A percentile compares a stretch with the other conserved stretches of the same genome.
phyloP scores from a whole-genome alignment of 2,113 vertebrate species.

The Thamnophis sirtalis region DNA sequence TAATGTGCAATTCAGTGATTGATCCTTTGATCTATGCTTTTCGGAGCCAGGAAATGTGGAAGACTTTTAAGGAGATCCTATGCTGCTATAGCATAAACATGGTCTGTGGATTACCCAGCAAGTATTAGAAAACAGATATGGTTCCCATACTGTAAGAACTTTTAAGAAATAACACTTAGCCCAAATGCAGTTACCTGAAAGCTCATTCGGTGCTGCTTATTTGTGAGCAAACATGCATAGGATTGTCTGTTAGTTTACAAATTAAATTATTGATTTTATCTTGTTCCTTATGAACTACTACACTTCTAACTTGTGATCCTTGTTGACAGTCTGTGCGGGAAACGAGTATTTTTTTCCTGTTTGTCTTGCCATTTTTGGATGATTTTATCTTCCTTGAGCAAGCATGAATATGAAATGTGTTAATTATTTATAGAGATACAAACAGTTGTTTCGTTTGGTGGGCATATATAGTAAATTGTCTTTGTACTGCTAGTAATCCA shows the following conservation, averaged over 20 bases:
- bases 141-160: background rate
- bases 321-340: background rate
- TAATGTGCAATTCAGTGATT: constrained; percentile 94
- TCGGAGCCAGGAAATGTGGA: constrained; percentile 93
- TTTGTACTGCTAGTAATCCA: background rate
- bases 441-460: background rate
- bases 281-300: constrained; percentile 2
- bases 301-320: background rate
- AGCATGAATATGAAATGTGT: background rate
- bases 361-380: background rate
- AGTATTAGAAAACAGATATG: constrained; percentile 65
- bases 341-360: background rate
- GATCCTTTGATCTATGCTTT: constrained; percentile 95
- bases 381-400: background rate
- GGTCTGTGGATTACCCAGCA: constrained; percentile 68
- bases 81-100: constrained; percentile 77
- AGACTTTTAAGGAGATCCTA: constrained; percentile 91
- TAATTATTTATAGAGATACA: background rate
- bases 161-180: background rate
- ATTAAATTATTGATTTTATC: background rate
- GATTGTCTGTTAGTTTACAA: background rate
- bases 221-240: background rate
- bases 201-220: background rate
- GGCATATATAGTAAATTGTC: constrained; percentile 5
- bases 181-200: background rate